Evolutionary conservation across 2,797 vertebrate species (phyloP).

Genomic region (Graptemys geographica): DNA sequence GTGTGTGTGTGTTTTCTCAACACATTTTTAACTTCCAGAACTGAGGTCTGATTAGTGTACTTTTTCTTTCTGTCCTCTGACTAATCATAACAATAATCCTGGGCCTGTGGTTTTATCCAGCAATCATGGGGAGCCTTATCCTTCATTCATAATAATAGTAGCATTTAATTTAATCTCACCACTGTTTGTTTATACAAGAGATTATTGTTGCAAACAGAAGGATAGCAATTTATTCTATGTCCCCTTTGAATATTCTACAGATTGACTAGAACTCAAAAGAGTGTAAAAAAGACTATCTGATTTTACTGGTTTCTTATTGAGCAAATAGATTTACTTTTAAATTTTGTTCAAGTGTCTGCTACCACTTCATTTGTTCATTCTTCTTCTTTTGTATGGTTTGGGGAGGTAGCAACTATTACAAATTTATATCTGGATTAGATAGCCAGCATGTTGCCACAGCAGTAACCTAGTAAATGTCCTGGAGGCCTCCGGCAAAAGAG

Average conservation of each 20-base stretch:
- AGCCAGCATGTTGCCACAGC: no score
- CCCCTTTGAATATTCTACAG: not conserved
- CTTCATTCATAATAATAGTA: slow-evolving; percentile 32
- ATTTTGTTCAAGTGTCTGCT: not conserved
- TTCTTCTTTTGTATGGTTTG: no score
- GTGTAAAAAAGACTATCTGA: not conserved
- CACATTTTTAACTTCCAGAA: not conserved
- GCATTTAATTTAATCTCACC: slow-evolving; percentile 36
- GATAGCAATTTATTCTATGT: slow-evolving; percentile 3
- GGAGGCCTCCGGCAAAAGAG: no score
- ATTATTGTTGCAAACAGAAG: not conserved
- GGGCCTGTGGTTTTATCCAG: not conserved
- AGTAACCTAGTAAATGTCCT: no score
- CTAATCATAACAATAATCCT: slow-evolving; percentile 6
- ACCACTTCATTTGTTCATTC: not conserved
- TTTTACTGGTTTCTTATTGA: not conserved
- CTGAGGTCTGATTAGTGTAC: not conserved
- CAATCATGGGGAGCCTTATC: slow-evolving; percentile 1
- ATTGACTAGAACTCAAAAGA: not conserved
- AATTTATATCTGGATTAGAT: no score
- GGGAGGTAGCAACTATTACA: no score
- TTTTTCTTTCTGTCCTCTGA: not conserved
- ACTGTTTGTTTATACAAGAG: not conserved
- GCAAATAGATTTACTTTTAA: not conserved
- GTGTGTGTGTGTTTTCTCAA: not conserved